Conservation (phyloP, 1,140 invertebrate species). For the Formica exsecta region DNA sequence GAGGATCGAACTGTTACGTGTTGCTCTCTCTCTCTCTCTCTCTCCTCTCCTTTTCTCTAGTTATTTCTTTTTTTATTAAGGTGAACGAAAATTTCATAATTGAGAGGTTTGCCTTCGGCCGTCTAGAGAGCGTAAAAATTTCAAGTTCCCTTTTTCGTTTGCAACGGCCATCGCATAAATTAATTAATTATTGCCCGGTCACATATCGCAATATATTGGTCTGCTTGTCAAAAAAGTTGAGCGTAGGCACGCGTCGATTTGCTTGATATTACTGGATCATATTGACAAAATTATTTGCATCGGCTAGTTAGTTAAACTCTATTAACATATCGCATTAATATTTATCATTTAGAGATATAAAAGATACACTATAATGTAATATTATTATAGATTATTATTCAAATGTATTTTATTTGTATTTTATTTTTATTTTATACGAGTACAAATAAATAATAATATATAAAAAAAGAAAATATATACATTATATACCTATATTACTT, state of each 20-base stretch:
- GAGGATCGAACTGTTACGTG: neutral
- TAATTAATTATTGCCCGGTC: neutral
- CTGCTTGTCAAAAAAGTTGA: neutral
- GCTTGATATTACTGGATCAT: slow-evolving; percentile 4
- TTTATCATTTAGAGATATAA: neutral
- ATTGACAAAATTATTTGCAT: slow-evolving; percentile 25
- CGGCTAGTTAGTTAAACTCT: neutral
- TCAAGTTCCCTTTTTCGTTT: neutral
- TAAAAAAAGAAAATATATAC: neutral
- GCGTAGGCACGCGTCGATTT: neutral
- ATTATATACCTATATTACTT: neutral
- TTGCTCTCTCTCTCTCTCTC: neutral
- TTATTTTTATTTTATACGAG: no score
- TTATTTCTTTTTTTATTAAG: neutral
- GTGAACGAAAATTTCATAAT: neutral
- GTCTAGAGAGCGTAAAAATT: neutral
- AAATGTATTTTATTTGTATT: neutral
- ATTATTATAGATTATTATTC: neutral
- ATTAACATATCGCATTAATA: neutral
- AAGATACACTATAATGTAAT: neutral
- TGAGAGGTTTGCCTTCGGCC: slow-evolving; percentile 12
- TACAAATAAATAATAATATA: neutral
- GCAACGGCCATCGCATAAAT: neutral
- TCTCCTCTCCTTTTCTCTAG: neutral
- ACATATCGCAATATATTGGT: neutral